Base-by-base conservation (phyloP, 2,888 invertebrate species). In the Diaperis boleti region DNA sequence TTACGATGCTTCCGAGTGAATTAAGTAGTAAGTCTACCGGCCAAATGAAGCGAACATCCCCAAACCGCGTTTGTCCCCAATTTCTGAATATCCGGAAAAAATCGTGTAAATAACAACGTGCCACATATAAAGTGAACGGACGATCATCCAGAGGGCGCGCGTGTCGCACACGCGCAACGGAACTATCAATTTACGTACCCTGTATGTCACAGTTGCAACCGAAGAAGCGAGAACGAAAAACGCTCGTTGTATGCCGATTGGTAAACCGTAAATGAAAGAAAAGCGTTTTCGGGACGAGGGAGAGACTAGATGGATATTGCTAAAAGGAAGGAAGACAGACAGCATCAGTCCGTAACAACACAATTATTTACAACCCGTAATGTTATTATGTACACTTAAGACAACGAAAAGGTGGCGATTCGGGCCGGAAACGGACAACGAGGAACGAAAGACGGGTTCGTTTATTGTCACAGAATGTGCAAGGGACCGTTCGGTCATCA, bases 261-360 rank as follows among this genome's bases (percentile, higher is more conserved):
- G 33, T 37, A 47, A 26, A 11, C 11, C 44, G 33, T 18, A 22
- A 52, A 10, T n/a, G 11, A 52, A 52, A 45, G 5, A 39, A 56
- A 49, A 50, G 49, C 65, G 68, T 57, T 60, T n/a, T 45, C 55
- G 56, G 65, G 69, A 67, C 35, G 65, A 67, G 66, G 63, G 42
- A 41, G 17, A 69, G 65, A 68, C 71, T 70, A 72, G 65, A 45
- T 69, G 70, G 73, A 76, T 76, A 77, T 76, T 78, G 76, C 76
- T 78, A 77, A 69, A 68, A 69, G 70, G 71, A 71, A 80, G 81
- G 80, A 80, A 81, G 81, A 81, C 81, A 78, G 76, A 78, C 77
- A 74, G 74, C 74, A 76, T 78, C 79, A 79, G 78, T 79, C 74
- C 78, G 72, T 74, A 74, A 59, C 57, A 67, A 71, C 72, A 74